Conservation (phyloP, 2,797 vertebrate genomes). For the Ispidina lecontei region DNA sequence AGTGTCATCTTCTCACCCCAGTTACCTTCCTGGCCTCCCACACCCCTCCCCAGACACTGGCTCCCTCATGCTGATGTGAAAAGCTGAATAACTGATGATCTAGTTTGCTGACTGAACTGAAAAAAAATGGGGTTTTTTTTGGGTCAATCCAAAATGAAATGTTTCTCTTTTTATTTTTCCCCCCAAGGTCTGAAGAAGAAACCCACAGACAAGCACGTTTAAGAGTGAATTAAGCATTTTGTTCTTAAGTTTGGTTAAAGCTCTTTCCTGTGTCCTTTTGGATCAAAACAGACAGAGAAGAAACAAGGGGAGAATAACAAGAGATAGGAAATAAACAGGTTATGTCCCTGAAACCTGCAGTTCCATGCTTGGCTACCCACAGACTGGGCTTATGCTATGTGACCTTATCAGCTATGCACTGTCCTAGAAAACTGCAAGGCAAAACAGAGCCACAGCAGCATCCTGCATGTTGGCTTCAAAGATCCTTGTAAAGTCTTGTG, state of each 20-base stretch:
- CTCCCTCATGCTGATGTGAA: not conserved
- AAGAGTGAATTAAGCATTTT: not conserved
- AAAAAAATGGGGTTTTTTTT: not conserved
- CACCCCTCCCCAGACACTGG: not conserved
- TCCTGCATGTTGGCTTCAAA: not conserved
- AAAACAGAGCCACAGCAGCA: not conserved
- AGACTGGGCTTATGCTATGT: not conserved
- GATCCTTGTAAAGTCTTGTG: not conserved
- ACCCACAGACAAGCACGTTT: not conserved
- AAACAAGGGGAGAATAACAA: not conserved
- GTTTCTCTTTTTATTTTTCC: not conserved
- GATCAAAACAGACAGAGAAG: not conserved
- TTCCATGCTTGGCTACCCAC: not conserved
- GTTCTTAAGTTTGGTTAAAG: not conserved
- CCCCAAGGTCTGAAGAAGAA: not conserved
- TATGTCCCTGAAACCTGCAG: not conserved
- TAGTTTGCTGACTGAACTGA: not conserved
- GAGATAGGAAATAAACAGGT: not conserved
- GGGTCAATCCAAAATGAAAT: not conserved
- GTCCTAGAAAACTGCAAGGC: not conserved
- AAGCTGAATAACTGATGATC: slow-evolving; percentile 5
- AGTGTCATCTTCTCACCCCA: not conserved
- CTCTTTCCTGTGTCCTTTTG: not conserved
- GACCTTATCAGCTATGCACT: slow-evolving; percentile 1
- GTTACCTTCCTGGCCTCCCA: not conserved